Conservation (phyloP, 2,113 vertebrate species). For the Cebidichthys violaceus region DNA sequence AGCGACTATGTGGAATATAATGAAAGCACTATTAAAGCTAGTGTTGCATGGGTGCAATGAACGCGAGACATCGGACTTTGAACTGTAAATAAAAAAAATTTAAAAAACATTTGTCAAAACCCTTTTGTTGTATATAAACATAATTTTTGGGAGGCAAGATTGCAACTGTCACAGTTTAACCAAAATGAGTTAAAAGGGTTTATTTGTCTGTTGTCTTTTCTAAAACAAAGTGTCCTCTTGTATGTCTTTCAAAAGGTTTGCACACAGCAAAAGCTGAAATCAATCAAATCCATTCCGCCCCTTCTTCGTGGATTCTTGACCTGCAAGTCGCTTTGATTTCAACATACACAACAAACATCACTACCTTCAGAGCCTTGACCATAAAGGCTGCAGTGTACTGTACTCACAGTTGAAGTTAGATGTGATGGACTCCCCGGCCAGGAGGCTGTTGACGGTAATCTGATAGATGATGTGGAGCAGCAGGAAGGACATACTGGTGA, state of each 20-base stretch:
- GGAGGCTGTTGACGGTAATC: constrained; percentile 94
- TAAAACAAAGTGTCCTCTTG: constrained; percentile 1
- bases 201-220: not conserved
- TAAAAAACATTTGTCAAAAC: not conserved
- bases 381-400: constrained; percentile 48
- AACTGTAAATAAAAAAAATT: too few relatives aligned
- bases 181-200: not conserved
- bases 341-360: constrained; percentile 7
- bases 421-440: constrained; percentile 86
- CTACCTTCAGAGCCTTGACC: not conserved
- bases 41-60: too few relatives aligned
- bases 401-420: constrained; percentile 95
- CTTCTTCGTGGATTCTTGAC: not conserved
- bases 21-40: not conserved
- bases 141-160: not conserved
- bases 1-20: not conserved
- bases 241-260: constrained; percentile 3
- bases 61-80: too few relatives aligned
- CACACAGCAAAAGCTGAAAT: not conserved
- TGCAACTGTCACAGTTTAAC: not conserved
- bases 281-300: not conserved
- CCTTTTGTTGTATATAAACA: not conserved
- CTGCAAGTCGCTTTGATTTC: not conserved
- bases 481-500: constrained; percentile 95
- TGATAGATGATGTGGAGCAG: constrained; percentile 97